Evolutionary conservation across 2,113 vertebrate species (phyloP), one percentile per base, ranked within the genome.

Genomic region (Erythrocercus mccallii): DNA sequence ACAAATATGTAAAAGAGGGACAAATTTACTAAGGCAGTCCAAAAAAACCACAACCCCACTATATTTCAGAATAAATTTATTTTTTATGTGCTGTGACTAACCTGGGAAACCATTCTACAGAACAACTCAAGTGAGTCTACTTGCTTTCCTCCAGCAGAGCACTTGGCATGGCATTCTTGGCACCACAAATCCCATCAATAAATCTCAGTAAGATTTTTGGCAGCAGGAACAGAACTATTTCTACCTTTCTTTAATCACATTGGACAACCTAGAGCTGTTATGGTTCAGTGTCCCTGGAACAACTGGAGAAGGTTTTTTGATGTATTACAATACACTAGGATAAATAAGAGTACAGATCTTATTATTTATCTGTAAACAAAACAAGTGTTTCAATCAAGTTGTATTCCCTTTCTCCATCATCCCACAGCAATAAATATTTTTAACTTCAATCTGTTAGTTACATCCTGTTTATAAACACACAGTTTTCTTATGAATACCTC

Each of bases 141-240:
- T 61, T 80, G 50, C 42, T 19, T 91, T 84, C 18, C 50, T 85
- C 71, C 58, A 77, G 48, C 38, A 80, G 58, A 66, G 38, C 33
- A 53, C 38, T 69, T 87, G 80, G 65, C 77, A 68, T 45, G 48
- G 31, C 57, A 48, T 62, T 76, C 83, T 79, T 95, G 50, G 78
- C 80, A 85, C 24, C 60, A 79, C 24, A 81, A 89, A 64, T 56
- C 84, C 88, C 74, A 86, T 48, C 48, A 74, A 68, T 71, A 96
- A 89, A 87, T 85, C 51, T 93, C 81, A 91, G 85, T 51, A 69
- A 68, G 87, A 78, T 19, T 92, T 88, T 57, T 78, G 88, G 90
- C 88, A 95, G 77, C 33, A 86, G 57, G 71, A 95, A 81, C 35
- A 74, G 81, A 94, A 93, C 74, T 76, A 81, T 81, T 96, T 93